Base-by-base conservation (phyloP, 2,113 vertebrate genomes). In the Pitta sordida region DNA sequence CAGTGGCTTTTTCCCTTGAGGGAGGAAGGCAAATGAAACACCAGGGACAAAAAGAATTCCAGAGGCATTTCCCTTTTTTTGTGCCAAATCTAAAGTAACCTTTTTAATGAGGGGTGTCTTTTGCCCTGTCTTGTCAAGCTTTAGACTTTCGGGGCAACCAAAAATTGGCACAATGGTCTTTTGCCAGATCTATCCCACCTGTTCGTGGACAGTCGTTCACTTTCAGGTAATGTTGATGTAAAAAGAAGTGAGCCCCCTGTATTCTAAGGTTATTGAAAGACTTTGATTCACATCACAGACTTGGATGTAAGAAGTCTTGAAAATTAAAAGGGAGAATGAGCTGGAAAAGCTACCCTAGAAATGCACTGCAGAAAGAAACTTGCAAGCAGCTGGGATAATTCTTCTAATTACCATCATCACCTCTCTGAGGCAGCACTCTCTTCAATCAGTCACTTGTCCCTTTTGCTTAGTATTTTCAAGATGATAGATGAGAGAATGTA, bases 31-130 rank as follows among this genome's bases (percentile, higher is more conserved):
- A 67, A 69, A 91, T 4, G 81, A 86, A 96, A 92, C 59, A 43
- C 56, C 1, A 8, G 63, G 87, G 83, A 92, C 90, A 92, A 88
- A 93, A 79, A 75, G 83, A 96, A 91, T 83, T 92, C 84, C 81
- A 86, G 79, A 90, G 83, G 51, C 73, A 80, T 84, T 90, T 93
- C 68, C n/a, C 91, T 43, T 93, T 96, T 41, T 96, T 91, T 88
- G 82, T 95, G 80, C 83, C 81, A 90, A 93, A 89, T 81, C 52
- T 91, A 3, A 95, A 93, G 86, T 93, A 93, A 86, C 79, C 67
- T 95, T 90, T 69, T 78, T 64, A 89, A 87, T 93, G 89, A 96
- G 53, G 15, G 37, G 74, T 81, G 81, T 83, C 67, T 91, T 95
- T 80, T 71, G 74, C 81, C 78, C 83, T 80, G 41, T 78, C 88